A percentile compares a stretch with the other conserved stretches of the same genome.
phyloP scores from a whole-genome alignment of 2,888 invertebrate genomes.

The Troides aeacus region DNA sequence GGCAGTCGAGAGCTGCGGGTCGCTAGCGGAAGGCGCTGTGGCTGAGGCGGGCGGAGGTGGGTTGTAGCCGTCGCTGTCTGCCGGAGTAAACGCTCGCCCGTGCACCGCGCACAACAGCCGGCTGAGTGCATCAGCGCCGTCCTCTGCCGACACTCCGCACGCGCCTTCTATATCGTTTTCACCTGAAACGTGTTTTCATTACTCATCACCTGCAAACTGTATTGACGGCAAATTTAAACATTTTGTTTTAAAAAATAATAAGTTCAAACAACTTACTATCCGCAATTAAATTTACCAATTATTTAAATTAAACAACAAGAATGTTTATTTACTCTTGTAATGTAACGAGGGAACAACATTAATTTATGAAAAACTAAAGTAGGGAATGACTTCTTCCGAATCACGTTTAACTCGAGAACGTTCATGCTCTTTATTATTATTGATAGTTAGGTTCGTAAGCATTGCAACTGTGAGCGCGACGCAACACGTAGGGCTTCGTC shows the following conservation, averaged over 20 bases:
- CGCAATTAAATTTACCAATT: background rate
- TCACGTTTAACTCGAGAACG: conserved; percentile 22
- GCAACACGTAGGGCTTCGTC: conserved; percentile 24
- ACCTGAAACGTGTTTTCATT: conserved; percentile 43
- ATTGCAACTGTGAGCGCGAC: conserved; percentile 29
- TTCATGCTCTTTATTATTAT: conserved; percentile 21
- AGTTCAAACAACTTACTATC: conserved; percentile 24
- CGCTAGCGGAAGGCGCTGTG: conserved; percentile 35
- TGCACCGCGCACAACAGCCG: conserved; percentile 61
- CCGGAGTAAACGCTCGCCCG: conserved; percentile 40
- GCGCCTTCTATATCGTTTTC: conserved; percentile 70
- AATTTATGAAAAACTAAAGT: conserved; percentile 27
- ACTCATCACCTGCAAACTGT: no score
- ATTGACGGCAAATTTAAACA: no score
- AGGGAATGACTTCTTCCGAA: conserved; percentile 21
- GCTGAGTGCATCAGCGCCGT: conserved; percentile 53
- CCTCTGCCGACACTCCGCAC: conserved; percentile 38
- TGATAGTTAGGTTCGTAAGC: conserved; percentile 33
- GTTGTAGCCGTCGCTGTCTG: conserved; percentile 37
- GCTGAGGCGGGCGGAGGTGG: conserved; percentile 44
- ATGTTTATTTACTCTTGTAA: conserved; percentile 20
- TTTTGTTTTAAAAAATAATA: background rate
- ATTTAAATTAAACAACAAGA: conserved; percentile 15
- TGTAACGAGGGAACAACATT: conserved; percentile 22
- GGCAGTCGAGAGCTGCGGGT: conserved; percentile 62